Percentiles rank a stretch among this genome's conserved stretches.
phyloP scores from a whole-genome alignment of 2,113 vertebrate species.

The Notarius quadriscutis region DNA sequence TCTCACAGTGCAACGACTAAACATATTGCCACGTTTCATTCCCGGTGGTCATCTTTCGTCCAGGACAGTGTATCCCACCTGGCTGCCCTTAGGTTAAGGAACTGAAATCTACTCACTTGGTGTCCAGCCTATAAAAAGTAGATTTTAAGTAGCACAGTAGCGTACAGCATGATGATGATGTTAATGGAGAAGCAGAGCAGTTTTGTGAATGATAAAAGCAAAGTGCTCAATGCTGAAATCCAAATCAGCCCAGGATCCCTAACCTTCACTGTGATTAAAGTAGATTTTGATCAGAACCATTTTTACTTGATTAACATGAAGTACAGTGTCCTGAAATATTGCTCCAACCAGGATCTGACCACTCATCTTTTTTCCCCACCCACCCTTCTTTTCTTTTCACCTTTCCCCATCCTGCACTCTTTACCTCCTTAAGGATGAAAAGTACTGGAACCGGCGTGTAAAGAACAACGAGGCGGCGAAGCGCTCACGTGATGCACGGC shows the following conservation, averaged over 20 bases:
- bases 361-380: not conserved
- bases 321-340: not conserved
- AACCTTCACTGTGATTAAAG: not conserved
- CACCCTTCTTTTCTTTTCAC: not conserved
- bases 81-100: no score
- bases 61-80: no score
- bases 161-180: not conserved
- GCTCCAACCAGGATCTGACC: not conserved
- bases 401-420: slow-evolving; percentile 16
- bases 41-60: no score
- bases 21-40: no score
- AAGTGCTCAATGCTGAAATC: no score
- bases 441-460: slow-evolving; percentile 94
- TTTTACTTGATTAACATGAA: not conserved
- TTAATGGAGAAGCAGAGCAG: not conserved
- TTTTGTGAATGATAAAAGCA: not conserved
- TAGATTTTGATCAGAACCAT: not conserved
- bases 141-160: not conserved
- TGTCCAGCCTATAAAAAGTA: not conserved
- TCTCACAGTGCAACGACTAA: no score
- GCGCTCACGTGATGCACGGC: slow-evolving; percentile 89
- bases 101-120: no score
- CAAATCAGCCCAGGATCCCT: no score
- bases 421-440: slow-evolving; percentile 84
- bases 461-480: slow-evolving; percentile 99